phyloP scores from a whole-genome alignment of 2,888 invertebrate genomes.

The Chloromyia formosa region DNA sequence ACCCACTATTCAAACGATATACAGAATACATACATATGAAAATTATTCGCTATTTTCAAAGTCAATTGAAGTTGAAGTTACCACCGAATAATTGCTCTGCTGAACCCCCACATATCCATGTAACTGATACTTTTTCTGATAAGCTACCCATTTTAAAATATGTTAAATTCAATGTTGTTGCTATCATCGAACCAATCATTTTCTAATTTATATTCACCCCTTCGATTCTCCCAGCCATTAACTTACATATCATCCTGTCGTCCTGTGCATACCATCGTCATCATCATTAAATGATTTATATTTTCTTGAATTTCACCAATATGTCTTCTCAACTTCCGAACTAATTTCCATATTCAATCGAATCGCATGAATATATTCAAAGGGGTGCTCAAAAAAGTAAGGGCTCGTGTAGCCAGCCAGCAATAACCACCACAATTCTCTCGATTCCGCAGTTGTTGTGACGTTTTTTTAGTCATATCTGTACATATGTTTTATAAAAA shows the following conservation, averaged over 20 bases:
- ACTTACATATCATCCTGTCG: not conserved
- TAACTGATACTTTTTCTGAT: too few relatives aligned
- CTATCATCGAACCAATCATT: slow-evolving; percentile 21
- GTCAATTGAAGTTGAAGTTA: too few relatives aligned
- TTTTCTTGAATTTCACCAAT: slow-evolving; percentile 37
- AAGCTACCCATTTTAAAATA: too few relatives aligned
- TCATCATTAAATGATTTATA: slow-evolving; percentile 41
- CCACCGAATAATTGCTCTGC: too few relatives aligned
- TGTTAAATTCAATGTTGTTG: not conserved
- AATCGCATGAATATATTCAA: slow-evolving; percentile 18
- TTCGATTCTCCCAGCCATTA: not conserved
- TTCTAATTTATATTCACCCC: slow-evolving; percentile 29
- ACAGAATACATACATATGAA: too few relatives aligned
- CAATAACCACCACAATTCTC: too few relatives aligned
- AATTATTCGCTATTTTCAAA: too few relatives aligned
- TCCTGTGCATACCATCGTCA: not conserved
- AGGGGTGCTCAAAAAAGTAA: slow-evolving; percentile 23
- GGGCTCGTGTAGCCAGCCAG: not conserved
- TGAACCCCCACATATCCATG: too few relatives aligned
- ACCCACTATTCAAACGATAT: too few relatives aligned
- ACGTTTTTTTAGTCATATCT: not conserved
- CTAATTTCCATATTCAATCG: slow-evolving; percentile 44
- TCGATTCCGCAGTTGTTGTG: not conserved
- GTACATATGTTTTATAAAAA: slow-evolving; percentile 33
- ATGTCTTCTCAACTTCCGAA: slow-evolving; percentile 39